Evolutionary conservation across 92 coral and sea anemone species (phyloP), one percentile per base, ranked within the genome.

Genomic region (Palythoa grandiflora): DNA sequence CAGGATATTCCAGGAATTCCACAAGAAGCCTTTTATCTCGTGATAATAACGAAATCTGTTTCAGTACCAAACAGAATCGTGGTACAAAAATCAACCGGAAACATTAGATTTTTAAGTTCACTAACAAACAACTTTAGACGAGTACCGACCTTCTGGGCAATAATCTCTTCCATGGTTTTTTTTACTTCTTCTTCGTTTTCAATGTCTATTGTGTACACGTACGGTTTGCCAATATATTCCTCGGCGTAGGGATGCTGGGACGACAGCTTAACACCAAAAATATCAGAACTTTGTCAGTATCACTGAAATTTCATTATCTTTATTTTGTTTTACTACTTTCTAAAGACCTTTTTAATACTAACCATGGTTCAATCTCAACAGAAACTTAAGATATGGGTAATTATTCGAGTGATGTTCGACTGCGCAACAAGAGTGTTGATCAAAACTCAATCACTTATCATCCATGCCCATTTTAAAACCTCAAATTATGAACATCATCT

Each of bases 221-320:
- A 89, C n/a, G 99, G 99, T 73, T 93, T 83, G 63, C 96, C 95
- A 47, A 97, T 94, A 86, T 87, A 97, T 79, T 92, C 94, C 85
- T 97, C 99, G 17, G 97, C 92, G 63, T 97, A 97, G 9, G 99
- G 98, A 74, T 95, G 98, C 83, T 97, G 99, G 4, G 99, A 97
- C n/a, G 96, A 91, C 12, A 97, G 75, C 99, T 97, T 55, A 68
- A 68, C 36, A 55, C 36, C 65, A 83, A 16, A 39, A 52, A 68
- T 47, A 40, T 60, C 1, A 28, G 13, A 2, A 1, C 4, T 8
- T 83, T 17, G 7, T 3, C 6, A 61, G 19, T 38, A 35, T 15
- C 3, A 38, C 17, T 39, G 73, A 16, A 28, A 28, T 59, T 8
- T 68, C 72, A 20, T 13, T 68, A 68, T 6, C 39, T 28, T 28